Base-by-base conservation (phyloP, 2,797 vertebrate genomes). In the Epinephelus malabaricus region DNA sequence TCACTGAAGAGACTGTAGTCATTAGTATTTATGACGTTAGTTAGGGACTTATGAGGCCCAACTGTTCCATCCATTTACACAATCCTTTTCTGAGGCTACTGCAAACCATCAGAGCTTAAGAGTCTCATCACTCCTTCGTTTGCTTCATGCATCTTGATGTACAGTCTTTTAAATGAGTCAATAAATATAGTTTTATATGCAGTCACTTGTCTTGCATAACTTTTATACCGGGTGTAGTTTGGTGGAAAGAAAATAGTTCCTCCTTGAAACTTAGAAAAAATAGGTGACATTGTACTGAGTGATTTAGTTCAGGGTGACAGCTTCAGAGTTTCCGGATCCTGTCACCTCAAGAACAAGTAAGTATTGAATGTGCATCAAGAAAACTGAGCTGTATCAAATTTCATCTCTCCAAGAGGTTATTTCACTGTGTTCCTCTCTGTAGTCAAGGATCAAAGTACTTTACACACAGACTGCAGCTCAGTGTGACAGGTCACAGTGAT, bases 131-230 rank as follows among this genome's bases (percentile, higher is more conserved):
- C 58, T 49, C 6, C 15, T 69, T 62, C 6, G 34, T 11, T 19
- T 38, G 17, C 34, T 58, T 65, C 40, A 27, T 49, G 54, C 66
- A n/a, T 25, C 47, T 38, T 46, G 4, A 78, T 88, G 84, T 89
- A 83, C 76, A 88, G 69, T 75, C 77, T 89, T 91, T 83, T 62
- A 76, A 14, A 70, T 72, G 27, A 84, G 25, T 81, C 70, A 92
- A 89, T 92, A 89, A 92, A 92, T 88, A 61, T 83, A 86, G 83
- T 92, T 93, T 93, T 92, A 69, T 92, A 92, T 63, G 34, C 25
- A 84, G 15, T 34, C 43, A 0, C 55, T 4, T 55, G 10, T 80
- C n/a, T 69, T 0, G 30, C 6, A 6, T 70, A 45, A 3, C 43
- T 56, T 46, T 18, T 55, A 73, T 61, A 45, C 2, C 8, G 9